Conservation (phyloP, 2,113 vertebrate genomes). For the Chiloscyllium plagiosum region DNA sequence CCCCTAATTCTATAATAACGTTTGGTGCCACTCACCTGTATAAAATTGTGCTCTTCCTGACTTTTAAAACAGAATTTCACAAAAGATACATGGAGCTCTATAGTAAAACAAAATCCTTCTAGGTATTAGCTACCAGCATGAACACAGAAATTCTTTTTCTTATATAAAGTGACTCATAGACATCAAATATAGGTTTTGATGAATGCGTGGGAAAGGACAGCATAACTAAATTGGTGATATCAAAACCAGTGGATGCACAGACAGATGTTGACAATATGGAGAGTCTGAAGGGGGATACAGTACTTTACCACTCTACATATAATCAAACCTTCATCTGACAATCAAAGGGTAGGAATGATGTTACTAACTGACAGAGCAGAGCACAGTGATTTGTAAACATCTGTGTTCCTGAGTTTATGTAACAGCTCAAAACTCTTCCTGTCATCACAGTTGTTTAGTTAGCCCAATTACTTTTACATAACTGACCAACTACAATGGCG, state of each 20-base stretch:
- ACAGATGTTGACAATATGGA: background rate
- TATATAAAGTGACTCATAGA: background rate
- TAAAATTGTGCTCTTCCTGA: background rate
- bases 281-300: background rate
- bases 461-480: background rate
- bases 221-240: background rate
- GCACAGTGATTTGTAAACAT: background rate
- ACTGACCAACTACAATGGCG: background rate
- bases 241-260: background rate
- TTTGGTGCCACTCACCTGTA: background rate
- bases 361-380: background rate
- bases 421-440: background rate
- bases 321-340: background rate
- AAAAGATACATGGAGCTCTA: background rate
- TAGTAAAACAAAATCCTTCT: background rate
- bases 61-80: background rate
- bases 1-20: background rate
- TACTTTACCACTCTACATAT: background rate
- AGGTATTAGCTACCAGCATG: background rate
- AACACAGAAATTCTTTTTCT: background rate
- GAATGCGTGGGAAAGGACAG: background rate
- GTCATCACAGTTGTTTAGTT: background rate
- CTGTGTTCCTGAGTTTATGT: background rate
- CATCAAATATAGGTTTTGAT: background rate
- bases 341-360: background rate